These are phyloP conservation scores for Grammomys dolichurus DNA, from an alignment of 2,113 vertebrate genomes.

Conservation along the genomic window DNA sequence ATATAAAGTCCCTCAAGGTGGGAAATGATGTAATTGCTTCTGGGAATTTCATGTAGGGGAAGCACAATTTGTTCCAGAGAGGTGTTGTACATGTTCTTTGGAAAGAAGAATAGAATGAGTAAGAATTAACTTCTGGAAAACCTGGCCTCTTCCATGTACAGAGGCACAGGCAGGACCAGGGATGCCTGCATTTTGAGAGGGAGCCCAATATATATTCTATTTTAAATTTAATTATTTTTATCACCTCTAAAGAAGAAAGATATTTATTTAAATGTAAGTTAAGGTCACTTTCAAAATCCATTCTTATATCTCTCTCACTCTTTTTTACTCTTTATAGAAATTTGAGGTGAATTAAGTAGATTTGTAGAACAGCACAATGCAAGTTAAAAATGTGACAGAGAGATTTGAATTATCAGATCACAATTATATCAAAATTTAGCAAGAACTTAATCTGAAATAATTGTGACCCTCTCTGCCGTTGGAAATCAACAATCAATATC, in stretches of 20 bases:
- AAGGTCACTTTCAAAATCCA: neutral
- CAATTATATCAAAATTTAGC: neutral
- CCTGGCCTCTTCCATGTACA: neutral
- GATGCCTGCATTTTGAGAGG: neutral
- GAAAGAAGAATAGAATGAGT: conserved; percentile 27
- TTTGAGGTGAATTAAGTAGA: neutral
- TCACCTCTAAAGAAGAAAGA: neutral
- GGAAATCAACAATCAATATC: no score
- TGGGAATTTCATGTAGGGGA: neutral
- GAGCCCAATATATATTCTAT: neutral
- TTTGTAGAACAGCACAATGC: neutral
- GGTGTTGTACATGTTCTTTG: neutral
- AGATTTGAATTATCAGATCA: neutral
- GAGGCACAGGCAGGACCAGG: neutral
- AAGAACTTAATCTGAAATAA: neutral
- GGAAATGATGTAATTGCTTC: conserved; percentile 20
- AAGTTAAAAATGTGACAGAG: neutral
- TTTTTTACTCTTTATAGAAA: neutral
- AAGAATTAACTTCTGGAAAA: neutral
- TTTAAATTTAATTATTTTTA: conserved; percentile 20
- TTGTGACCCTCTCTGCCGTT: no score
- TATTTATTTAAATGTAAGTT: conserved; percentile 30
- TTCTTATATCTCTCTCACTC: neutral
- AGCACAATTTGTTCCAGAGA: neutral
- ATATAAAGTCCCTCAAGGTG: neutral